phyloP scores from a whole-genome alignment of 2,113 vertebrate genomes.

The Trogon melanurus region DNA sequence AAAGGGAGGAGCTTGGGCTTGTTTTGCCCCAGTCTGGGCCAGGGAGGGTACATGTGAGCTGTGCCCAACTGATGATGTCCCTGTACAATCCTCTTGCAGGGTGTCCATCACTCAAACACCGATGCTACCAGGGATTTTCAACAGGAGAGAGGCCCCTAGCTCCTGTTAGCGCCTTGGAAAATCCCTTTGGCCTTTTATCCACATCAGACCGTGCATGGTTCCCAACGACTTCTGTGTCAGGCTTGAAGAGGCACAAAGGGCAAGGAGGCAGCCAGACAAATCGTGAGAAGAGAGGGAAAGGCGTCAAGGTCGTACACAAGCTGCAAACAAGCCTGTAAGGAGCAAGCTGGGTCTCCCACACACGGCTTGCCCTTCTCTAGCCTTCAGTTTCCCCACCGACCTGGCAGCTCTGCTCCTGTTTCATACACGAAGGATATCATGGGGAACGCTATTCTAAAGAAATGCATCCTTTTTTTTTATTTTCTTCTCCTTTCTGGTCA shows the following conservation, averaged over 20 bases:
- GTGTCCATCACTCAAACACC: background rate
- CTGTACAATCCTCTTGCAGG: background rate
- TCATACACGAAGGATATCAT: fast-evolving
- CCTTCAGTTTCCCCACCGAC: background rate
- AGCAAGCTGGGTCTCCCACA: background rate
- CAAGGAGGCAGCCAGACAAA: background rate
- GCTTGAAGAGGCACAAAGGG: background rate
- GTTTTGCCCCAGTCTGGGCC: fast-evolving
- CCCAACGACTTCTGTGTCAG: background rate
- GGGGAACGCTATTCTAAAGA: background rate
- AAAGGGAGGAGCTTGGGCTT: background rate
- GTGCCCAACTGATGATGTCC: background rate
- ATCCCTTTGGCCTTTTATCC: background rate
- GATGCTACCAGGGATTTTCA: background rate
- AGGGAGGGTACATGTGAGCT: background rate
- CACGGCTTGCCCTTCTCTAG: background rate
- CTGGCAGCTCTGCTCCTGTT: background rate
- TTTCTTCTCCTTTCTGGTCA: background rate
- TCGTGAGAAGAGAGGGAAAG: background rate
- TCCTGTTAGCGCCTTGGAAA: background rate
- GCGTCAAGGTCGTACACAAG: fast-evolving
- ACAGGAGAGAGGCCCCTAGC: background rate
- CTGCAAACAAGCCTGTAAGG: background rate
- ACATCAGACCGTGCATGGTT: background rate
- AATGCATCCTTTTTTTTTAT: background rate